Base-by-base conservation (phyloP, 2,888 invertebrate species). In the Coenonympha arcania region DNA sequence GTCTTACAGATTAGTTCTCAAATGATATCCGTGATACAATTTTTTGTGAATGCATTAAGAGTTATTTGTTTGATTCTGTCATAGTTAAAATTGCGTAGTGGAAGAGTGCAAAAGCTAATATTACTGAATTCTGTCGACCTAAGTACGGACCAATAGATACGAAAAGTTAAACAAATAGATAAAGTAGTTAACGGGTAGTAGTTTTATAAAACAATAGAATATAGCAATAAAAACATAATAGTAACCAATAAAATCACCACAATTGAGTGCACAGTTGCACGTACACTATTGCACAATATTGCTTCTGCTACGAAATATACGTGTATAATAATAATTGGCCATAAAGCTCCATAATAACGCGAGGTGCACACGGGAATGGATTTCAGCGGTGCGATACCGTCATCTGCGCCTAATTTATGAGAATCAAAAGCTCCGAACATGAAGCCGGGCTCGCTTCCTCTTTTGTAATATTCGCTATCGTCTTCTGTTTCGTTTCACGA, bases 401-500 rank as follows among this genome's bases (percentile, higher is more conserved):
- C 72, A 72, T 66, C 73, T 76, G 72, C 71, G 66, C 63, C 62
- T 71, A 71, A 77, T 79, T 74, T 77, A 75, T 74, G 65, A 66
- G 67, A 62, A 64, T 64, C 50, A 49, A 50, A 55, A 54, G 52
- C 47, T 41, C 44, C 41, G 51, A 36, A 53, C 44, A 43, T 43
- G 43, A n/a, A 39, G 41, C 48, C 52, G 50, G 47, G 47, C 36
- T 15, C 28, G 30, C 45, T 43, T 42, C 40, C 44, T 43, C 37
- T 47, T 39, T 47, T 24, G 16, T 20, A 22, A 34, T 42, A 34
- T 48, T 28, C 20, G 19, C 24, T 40, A n/a, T 45, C 2, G 40
- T 45, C 30, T 41, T 28, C 19, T 18, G 33, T 22, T 40, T 24
- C n/a, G 24, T 13, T 18, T 39, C 31, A 33, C 18, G 24, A 24